These are phyloP conservation scores for Chelonus formosanus DNA, from an alignment of 2,888 invertebrate genomes.

Conservation along the genomic window DNA sequence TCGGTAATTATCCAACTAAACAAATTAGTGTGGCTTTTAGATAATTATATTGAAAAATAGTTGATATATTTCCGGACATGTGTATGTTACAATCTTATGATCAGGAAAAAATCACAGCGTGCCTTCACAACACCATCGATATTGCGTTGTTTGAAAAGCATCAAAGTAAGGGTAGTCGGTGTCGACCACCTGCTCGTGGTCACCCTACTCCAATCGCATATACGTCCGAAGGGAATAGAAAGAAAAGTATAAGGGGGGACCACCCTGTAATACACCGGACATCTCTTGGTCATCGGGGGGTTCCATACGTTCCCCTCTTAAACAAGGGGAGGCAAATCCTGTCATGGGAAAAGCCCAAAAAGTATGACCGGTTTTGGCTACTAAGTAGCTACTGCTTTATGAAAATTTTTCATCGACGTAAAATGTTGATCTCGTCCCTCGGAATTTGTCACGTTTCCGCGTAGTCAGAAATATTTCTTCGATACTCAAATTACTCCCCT, in stretches of 20 bases:
- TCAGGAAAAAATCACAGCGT: slow-evolving; percentile 29
- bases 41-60: slow-evolving; percentile 15
- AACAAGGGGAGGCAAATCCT: slow-evolving; percentile 24
- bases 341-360: slow-evolving; percentile 30
- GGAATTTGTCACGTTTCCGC: slow-evolving; percentile 34
- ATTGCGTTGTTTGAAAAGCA: slow-evolving; percentile 24
- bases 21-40: neutral
- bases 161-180: slow-evolving; percentile 31
- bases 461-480: slow-evolving; percentile 27
- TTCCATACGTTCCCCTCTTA: slow-evolving; percentile 19
- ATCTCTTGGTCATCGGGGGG: slow-evolving; percentile 33
- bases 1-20: neutral
- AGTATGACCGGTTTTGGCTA: slow-evolving; percentile 11
- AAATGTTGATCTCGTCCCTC: slow-evolving; percentile 11
- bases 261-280: slow-evolving; percentile 34
- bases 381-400: slow-evolving; percentile 24
- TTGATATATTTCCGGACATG: slow-evolving; percentile 30
- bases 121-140: slow-evolving; percentile 17
- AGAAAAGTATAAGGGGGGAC: slow-evolving; percentile 5
- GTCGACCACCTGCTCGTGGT: slow-evolving; percentile 41
- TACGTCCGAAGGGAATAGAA: neutral
- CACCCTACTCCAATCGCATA: slow-evolving; percentile 23
- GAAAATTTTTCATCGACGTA: slow-evolving; percentile 15
- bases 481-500: slow-evolving; percentile 35
- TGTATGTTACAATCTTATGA: slow-evolving; percentile 19